Conservation (phyloP, 64 coral and sea anemone species). For the Hydrozoanthus tunicans region DNA sequence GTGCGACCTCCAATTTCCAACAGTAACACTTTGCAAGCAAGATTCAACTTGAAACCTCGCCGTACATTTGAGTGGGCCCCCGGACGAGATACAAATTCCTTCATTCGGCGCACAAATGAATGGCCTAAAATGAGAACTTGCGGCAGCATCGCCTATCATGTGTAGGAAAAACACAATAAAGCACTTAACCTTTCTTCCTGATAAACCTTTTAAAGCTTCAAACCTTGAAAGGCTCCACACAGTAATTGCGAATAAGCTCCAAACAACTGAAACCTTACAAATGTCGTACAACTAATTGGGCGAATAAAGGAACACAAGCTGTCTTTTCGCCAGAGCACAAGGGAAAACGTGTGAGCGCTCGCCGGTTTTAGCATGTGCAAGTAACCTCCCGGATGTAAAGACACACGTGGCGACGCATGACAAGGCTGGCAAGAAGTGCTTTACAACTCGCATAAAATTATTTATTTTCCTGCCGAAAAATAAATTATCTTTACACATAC, state of each 20-base stretch:
- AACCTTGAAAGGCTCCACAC: no score
- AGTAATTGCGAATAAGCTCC: no score
- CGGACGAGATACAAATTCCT: background rate
- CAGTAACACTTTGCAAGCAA: background rate
- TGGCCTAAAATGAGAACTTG: background rate
- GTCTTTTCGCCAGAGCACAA: no score
- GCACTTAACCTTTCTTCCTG: no score
- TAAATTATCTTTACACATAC: background rate
- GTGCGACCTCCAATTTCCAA: background rate
- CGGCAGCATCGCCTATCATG: no score
- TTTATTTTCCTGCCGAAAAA: constrained; percentile 3
- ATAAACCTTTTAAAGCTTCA: no score
- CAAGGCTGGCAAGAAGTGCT: no score
- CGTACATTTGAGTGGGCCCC: background rate
- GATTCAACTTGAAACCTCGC: background rate
- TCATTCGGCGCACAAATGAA: background rate
- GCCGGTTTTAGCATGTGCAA: background rate
- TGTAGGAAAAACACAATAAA: no score
- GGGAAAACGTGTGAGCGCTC: no score
- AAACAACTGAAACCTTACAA: background rate
- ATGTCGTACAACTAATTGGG: no score
- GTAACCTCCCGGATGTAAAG: background rate
- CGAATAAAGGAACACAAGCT: no score
- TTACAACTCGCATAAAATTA: background rate
- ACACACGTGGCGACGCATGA: background rate